These are phyloP conservation scores for Chrysogorgia sp. DNA, from an alignment of 92 coral and sea anemone species.

Conservation along the genomic window DNA sequence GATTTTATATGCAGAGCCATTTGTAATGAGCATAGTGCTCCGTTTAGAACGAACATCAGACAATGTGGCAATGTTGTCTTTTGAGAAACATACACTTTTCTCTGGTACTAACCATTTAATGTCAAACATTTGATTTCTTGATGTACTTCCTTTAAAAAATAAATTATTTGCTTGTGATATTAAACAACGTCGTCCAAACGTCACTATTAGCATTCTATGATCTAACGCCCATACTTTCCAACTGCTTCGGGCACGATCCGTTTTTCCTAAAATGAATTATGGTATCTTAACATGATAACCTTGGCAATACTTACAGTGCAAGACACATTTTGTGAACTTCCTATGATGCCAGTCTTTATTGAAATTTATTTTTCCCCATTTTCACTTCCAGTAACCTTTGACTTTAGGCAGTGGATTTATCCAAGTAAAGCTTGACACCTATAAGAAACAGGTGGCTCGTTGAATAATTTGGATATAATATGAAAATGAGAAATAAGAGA, in stretches of 20 bases:
- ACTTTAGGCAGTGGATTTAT: slow-evolving; percentile 26
- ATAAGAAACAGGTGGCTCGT: neutral
- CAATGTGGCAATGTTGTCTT: slow-evolving; percentile 32
- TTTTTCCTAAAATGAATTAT: neutral
- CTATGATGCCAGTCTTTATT: slow-evolving; percentile 4
- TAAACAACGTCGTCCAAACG: neutral
- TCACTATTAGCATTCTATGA: neutral
- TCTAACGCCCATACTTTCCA: neutral
- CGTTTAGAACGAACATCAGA: slow-evolving; percentile 38
- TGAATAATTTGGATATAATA: neutral
- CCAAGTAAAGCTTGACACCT: slow-evolving; percentile 19
- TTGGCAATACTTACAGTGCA: slow-evolving; percentile 2
- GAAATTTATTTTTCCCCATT: neutral
- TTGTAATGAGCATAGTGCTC: neutral
- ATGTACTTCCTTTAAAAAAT: slow-evolving; percentile 32
- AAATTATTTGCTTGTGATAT: neutral
- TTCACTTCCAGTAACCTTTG: neutral
- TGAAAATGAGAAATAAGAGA: too few relatives aligned
- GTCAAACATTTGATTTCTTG: slow-evolving; percentile 13
- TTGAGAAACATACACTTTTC: slow-evolving; percentile 46
- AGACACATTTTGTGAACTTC: neutral
- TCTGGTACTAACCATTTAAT: slow-evolving; percentile 18
- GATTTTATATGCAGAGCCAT: slow-evolving; percentile 27
- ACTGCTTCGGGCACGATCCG: neutral
- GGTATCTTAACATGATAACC: neutral